Base-by-base conservation (phyloP, 2,113 vertebrate genomes). In the Clinocottus analis region DNA sequence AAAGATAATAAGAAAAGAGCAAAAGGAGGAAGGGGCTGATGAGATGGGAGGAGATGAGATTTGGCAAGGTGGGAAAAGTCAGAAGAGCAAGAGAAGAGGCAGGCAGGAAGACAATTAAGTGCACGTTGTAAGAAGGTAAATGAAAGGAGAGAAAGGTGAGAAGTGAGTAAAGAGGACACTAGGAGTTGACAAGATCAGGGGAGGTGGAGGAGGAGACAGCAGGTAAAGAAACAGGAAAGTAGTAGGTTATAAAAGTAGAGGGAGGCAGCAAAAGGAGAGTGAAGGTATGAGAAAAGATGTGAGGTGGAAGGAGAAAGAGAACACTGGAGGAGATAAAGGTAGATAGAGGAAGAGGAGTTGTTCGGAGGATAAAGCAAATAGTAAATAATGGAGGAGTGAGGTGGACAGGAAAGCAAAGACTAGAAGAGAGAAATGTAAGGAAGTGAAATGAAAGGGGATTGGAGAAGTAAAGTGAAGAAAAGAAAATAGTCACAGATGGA, bases 401-500 rank as follows among this genome's bases (percentile, higher is more conserved):
- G 5, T 41, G n/a, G 45, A 23, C 1, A n/a, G 33, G 56, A 41
- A 8, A n/a, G 39, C 43, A 55, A 7, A 49, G 3, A 65, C 31
- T 5, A 33, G 9, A 62, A 65, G 3, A 21, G 35, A 2, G 35
- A 16, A 41, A 58, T 7, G 4, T 27, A 43, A 27, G 0, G 7
- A 62, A 33, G 43, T 19, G 5, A 70, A 39, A 69, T 45, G n/a
- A 75, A 43, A 67, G 49, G 37, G 10, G 8, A 61, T 10, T 16
- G 14, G 16, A 11, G 21, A 4, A 61, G 70, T 35, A 21, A 39
- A 60, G 39, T 43, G 21, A 75, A 51, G 17, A 49, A 43, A 59
- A 47, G n/a, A 63, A 77, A 60, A 37, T 16, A 17, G 21, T 1
- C 33, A 61, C 53, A 74, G 71, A 83, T 78, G 74, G 70, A 41